phyloP scores from a whole-genome alignment of 2,888 invertebrate species.

The Metalampra italica region DNA sequence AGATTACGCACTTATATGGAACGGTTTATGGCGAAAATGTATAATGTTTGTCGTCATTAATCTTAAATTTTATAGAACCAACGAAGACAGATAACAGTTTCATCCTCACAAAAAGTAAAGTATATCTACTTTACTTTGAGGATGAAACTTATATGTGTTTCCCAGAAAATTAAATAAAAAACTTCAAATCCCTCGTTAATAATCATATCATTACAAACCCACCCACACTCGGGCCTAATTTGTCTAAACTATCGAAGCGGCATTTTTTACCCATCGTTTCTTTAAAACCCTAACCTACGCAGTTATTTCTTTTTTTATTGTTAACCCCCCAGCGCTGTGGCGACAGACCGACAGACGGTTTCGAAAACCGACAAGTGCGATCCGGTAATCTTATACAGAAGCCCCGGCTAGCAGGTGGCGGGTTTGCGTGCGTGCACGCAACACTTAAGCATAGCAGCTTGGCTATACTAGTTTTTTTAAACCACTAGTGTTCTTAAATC shows the following conservation, averaged over 20 bases:
- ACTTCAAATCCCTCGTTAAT: too few relatives aligned
- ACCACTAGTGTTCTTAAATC: too few relatives aligned
- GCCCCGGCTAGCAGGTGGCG: conserved; percentile 9
- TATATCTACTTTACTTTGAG: too few relatives aligned
- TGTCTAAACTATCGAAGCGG: not conserved
- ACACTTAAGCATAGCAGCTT: not conserved
- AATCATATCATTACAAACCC: too few relatives aligned
- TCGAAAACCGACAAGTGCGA: conserved; percentile 12
- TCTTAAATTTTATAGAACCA: too few relatives aligned
- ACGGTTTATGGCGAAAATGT: too few relatives aligned
- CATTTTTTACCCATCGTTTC: not conserved
- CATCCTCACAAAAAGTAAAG: too few relatives aligned
- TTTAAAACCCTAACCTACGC: not conserved
- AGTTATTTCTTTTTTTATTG: not conserved
- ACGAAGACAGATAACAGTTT: too few relatives aligned
- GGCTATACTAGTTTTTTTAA: not conserved
- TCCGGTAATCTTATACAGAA: conserved; percentile 10
- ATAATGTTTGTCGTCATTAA: too few relatives aligned
- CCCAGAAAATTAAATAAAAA: too few relatives aligned
- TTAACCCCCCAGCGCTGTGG: not conserved
- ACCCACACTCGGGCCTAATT: not conserved
- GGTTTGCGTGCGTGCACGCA: conserved; percentile 6
- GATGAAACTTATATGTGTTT: too few relatives aligned
- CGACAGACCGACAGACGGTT: conserved; percentile 9
- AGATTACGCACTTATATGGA: too few relatives aligned